Percentiles rank a stretch among this genome's conserved stretches.
Evolutionary conservation across 2,888 invertebrate species (phyloP).

Genomic region (Dicyrtoma fusca): DNA sequence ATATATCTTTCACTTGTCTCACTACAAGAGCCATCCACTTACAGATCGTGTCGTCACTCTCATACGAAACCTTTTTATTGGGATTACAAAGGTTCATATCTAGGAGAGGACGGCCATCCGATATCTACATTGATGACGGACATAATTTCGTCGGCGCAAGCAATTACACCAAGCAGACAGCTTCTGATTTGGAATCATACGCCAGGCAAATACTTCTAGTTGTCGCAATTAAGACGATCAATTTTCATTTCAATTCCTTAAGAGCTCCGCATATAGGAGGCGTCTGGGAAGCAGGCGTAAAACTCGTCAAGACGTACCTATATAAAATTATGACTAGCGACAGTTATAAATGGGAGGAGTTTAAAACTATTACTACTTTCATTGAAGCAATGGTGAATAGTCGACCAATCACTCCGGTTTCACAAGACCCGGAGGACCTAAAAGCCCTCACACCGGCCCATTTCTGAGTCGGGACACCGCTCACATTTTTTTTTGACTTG

Average conservation of each 20-base stretch:
- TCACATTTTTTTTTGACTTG: conserved; percentile 35
- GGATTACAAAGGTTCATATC: conserved; percentile 42
- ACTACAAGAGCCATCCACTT: conserved; percentile 28
- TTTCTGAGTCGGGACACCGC: conserved; percentile 56
- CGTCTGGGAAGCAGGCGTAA: too few species aligned
- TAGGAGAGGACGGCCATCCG: conserved; percentile 35
- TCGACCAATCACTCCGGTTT: too few species aligned
- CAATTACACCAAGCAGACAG: conserved; percentile 14
- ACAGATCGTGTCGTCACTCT: conserved; percentile 37
- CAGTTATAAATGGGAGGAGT: conserved; percentile 48
- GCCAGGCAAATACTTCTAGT: background rate
- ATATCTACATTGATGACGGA: conserved; percentile 45
- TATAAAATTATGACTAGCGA: too few species aligned
- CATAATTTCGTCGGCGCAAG: conserved; percentile 41
- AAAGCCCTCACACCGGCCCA: conserved; percentile 57
- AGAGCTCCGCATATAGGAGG: too few species aligned
- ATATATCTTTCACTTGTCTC: background rate
- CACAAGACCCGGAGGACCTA: conserved; percentile 53
- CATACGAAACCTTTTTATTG: conserved; percentile 40
- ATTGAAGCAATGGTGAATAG: too few species aligned
- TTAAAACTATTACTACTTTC: conserved; percentile 44
- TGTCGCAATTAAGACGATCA: too few species aligned
- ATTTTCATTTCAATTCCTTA: too few species aligned
- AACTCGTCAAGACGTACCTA: too few species aligned
- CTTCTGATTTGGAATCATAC: background rate